Conservation (phyloP, 1,140 invertebrate species). For the Metopolophium dirhodum region DNA sequence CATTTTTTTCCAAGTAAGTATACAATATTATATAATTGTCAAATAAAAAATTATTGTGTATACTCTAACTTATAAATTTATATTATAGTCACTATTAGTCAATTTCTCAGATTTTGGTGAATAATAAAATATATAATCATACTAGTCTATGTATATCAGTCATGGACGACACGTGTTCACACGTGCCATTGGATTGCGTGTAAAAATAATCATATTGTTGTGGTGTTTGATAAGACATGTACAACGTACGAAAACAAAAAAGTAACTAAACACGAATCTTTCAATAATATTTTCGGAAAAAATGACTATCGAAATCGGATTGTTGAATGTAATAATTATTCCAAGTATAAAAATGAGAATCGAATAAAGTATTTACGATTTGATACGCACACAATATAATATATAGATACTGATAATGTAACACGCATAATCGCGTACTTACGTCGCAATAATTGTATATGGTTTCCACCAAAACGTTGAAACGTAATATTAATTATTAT, state of each 20-base stretch:
- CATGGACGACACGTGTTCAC: not conserved
- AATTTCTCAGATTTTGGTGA: not conserved
- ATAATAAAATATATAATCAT: too few relatives aligned
- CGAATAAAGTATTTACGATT: not conserved
- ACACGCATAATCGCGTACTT: not conserved
- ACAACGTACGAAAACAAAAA: not conserved
- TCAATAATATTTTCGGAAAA: not conserved
- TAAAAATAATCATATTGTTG: not conserved
- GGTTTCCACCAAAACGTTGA: not conserved
- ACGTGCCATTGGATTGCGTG: not conserved
- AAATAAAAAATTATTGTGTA: not conserved
- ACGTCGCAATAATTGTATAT: not conserved
- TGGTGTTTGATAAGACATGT: not conserved
- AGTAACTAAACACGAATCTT: not conserved
- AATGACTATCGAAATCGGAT: not conserved
- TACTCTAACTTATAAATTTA: not conserved
- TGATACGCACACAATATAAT: not conserved
- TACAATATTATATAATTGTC: too few relatives aligned
- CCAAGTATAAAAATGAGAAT: not conserved
- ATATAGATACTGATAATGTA: too few relatives aligned
- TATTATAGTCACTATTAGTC: not conserved
- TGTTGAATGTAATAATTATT: not conserved
- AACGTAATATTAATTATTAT: not conserved
- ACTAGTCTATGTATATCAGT: too few relatives aligned
- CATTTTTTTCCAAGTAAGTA: too few relatives aligned